Conservation (phyloP, 2,888 invertebrate species). For the Cabera pusaria region DNA sequence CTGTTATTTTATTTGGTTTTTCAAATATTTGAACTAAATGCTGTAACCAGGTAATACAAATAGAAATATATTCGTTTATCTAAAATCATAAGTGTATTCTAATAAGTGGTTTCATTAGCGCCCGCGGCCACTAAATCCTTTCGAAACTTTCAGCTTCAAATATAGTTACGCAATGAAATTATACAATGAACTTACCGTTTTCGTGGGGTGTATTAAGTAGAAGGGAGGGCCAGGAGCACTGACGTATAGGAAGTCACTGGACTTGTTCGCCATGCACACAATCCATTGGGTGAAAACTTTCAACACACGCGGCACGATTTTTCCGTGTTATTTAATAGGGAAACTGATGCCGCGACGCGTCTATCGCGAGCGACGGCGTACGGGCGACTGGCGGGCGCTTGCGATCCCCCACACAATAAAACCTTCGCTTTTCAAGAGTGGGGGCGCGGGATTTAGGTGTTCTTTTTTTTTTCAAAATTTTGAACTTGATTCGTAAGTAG, state of each 20-base stretch:
- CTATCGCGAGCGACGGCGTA: conserved; percentile 63
- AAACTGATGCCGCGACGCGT: conserved; percentile 77
- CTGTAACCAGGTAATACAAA: no score
- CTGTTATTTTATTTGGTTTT: no score
- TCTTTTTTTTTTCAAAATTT: conserved; percentile 47
- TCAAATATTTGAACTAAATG: no score
- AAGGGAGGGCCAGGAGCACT: conserved; percentile 70
- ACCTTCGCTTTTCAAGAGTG: conserved; percentile 74
- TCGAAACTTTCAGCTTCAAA: conserved; percentile 56
- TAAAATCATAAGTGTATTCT: no score
- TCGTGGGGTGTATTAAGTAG: conserved; percentile 33
- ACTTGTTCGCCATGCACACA: conserved; percentile 73
- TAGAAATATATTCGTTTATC: no score
- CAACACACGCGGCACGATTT: conserved; percentile 76
- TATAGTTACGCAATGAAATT: conserved; percentile 47
- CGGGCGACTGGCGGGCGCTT: conserved; percentile 61
- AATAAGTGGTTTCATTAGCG: conserved; percentile 51
- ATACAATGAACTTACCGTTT: conserved; percentile 50
- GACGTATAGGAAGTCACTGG: conserved; percentile 59
- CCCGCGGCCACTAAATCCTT: conserved; percentile 48
- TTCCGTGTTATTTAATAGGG: conserved; percentile 57
- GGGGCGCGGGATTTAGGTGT: conserved; percentile 44
- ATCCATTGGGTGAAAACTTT: conserved; percentile 55
- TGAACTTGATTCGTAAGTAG: no score
- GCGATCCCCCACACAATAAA: conserved; percentile 65